These are phyloP conservation scores for Hoplodrina blanda DNA, from an alignment of 2,888 invertebrate species.

Conservation along the genomic window DNA sequence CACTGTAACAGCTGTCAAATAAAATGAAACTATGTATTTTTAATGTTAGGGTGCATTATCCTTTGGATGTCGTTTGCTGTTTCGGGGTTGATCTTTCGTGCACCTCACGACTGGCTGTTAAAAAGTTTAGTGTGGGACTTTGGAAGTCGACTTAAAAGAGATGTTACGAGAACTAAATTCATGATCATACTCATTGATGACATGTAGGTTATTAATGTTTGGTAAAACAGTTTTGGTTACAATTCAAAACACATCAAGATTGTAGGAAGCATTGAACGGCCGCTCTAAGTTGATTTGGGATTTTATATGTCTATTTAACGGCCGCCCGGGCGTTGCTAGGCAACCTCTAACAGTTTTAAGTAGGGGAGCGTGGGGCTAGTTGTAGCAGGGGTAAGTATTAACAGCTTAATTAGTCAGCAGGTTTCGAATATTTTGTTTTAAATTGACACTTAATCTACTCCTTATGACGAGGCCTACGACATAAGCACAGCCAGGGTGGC, in stretches of 20 bases:
- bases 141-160: constrained; percentile 4
- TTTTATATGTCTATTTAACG: no score
- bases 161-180: constrained; percentile 3
- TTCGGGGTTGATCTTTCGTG: constrained; percentile 57
- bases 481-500: no score
- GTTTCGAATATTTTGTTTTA: no score
- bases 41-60: constrained; percentile 32
- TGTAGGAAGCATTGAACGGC: neutral
- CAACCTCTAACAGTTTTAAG: no score
- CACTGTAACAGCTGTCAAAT: constrained; percentile 25
- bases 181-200: constrained; percentile 8
- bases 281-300: no score
- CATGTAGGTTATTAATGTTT: neutral
- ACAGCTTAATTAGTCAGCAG: no score
- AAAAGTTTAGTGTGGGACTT: constrained; percentile 48
- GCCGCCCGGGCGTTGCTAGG: no score
- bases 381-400: no score
- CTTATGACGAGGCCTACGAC: no score
- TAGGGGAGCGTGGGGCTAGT: no score
- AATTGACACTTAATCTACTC: no score
- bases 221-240: neutral
- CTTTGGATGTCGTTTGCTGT: neutral
- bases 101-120: constrained; percentile 55
- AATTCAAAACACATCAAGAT: neutral
- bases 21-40: constrained; percentile 19